Conservation (phyloP, 2,888 invertebrate species). For the Lasioglossum leucozonium region DNA sequence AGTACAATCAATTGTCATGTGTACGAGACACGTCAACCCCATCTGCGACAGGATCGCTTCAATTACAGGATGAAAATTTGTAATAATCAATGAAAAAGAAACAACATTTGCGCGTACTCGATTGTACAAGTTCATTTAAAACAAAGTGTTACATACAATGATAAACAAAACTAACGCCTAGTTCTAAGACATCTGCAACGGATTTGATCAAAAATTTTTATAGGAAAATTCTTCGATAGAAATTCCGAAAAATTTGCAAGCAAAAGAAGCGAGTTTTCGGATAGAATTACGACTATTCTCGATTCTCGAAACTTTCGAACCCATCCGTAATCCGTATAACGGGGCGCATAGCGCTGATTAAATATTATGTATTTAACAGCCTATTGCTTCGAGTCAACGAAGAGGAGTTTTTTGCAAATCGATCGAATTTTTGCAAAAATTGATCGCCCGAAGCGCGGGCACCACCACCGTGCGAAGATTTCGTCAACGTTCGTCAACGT, state of each 20-base stretch:
- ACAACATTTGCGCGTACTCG: too few relatives aligned
- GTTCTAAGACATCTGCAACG: too few relatives aligned
- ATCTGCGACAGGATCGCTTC: neutral
- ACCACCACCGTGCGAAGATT: constrained; percentile 78
- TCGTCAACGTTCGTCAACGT: constrained; percentile 76
- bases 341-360: constrained; percentile 48
- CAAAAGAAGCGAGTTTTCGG: neutral
- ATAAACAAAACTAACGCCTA: too few relatives aligned
- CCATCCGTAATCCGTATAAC: constrained; percentile 12
- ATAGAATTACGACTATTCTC: neutral
- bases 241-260: neutral
- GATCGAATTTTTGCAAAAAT: neutral
- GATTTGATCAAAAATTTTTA: too few relatives aligned
- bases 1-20: neutral
- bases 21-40: neutral
- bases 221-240: neutral
- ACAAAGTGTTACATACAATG: too few relatives aligned
- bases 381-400: constrained; percentile 48
- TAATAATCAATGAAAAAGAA: too few relatives aligned
- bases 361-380: constrained; percentile 44
- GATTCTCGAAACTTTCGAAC: neutral
- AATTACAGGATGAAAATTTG: too few relatives aligned
- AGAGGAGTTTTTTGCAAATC: constrained; percentile 28
- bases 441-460: constrained; percentile 50
- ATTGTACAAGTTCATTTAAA: too few relatives aligned